Evolutionary conservation across 2,113 vertebrate species (phyloP), one percentile per base, ranked within the genome.

Genomic region (Scytalopus superciliaris): DNA sequence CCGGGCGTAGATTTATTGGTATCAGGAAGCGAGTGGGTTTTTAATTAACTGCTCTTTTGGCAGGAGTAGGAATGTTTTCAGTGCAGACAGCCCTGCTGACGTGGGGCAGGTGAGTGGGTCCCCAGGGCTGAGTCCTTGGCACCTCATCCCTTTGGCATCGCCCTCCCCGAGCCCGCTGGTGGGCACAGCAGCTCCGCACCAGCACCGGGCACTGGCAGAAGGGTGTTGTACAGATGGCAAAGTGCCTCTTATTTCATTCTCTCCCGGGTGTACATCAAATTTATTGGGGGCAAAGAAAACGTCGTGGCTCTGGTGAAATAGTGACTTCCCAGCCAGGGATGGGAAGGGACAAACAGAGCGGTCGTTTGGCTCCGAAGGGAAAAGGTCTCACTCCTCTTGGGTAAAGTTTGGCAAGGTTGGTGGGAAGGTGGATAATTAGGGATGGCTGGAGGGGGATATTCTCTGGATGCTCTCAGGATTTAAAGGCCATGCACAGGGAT

Each of bases 281-380:
- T 76, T 84, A 14, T 2, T 15, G 12, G 55, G 42, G 56, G 55
- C 37, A 64, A 66, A 79, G 57, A 14, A 67, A 79, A 39, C 7
- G 17, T 12, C 10, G 0, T 5, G 47, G 35, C 31, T 57, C 14
- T 4, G n/a, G 47, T 55, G 66, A 63, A 56, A 25, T 0, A 5
- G 42, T 0, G 5, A 1, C 39, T 79, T 62, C 33, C 49, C 62
- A 37, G 23, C 27, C 11, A 39, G 69, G 68, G 42, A 40, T 16
- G 37, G 74, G 55, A 42, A 84, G 42, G 40, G 55, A 80, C 59
- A 35, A 83, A 37, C 0, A 0, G 50, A 40, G 19, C 1, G 0
- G 0, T 37, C 0, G 0, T 49, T 82, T 45, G 47, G 62, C 22
- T 27, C 17, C 4, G 42, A 27, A 59, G 40, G 44, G 56, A 67